phyloP scores from a whole-genome alignment of 2,113 vertebrate genomes.

The Rhinopithecus roxellana region DNA sequence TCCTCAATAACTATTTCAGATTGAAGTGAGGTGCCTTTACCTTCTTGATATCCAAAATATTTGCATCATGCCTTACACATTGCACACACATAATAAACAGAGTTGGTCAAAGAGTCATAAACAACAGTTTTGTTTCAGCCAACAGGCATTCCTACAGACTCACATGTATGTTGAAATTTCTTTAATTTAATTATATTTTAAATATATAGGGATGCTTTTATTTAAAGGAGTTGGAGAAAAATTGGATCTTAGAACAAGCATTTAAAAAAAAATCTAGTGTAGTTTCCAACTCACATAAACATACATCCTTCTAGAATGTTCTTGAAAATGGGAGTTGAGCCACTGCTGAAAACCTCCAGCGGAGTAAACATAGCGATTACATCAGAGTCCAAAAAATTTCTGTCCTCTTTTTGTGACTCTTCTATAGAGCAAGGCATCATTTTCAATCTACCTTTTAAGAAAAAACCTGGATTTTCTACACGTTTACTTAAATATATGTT shows the following conservation, averaged over 20 bases:
- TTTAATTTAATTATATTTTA: constrained; percentile 27
- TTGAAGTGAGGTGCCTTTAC: neutral
- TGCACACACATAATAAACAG: neutral
- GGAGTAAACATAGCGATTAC: neutral
- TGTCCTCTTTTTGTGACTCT: neutral
- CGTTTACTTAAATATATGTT: neutral
- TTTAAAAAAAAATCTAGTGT: neutral
- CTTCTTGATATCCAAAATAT: neutral
- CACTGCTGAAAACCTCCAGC: constrained; percentile 2
- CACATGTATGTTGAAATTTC: neutral
- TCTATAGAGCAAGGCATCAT: neutral
- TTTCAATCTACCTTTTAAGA: neutral
- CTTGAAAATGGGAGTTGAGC: neutral
- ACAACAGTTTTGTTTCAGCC: neutral
- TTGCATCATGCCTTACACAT: neutral
- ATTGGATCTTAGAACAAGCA: neutral
- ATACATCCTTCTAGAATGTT: neutral
- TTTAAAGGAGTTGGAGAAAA: constrained; percentile 23
- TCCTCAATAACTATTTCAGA: neutral
- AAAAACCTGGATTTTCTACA: neutral
- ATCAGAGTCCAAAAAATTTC: neutral
- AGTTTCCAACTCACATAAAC: neutral
- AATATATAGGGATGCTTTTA: neutral
- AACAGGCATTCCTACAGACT: neutral
- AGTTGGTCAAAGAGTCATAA: neutral